phyloP scores from a whole-genome alignment of 1,140 invertebrate genomes.

The Cotesia chilonis region DNA sequence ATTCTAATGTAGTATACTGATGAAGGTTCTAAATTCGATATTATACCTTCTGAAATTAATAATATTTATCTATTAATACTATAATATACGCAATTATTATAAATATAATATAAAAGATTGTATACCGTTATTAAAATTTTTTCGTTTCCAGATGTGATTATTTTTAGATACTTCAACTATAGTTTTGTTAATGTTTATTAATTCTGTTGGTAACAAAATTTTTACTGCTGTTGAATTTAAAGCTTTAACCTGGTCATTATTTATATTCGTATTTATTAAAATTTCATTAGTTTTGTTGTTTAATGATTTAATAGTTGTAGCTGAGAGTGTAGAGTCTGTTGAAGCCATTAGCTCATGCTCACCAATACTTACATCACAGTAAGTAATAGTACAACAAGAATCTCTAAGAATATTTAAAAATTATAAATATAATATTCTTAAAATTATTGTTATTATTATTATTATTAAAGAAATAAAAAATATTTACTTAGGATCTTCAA shows the following conservation, averaged over 20 bases:
- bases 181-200: slow-evolving; percentile 45
- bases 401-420: slow-evolving; percentile 65
- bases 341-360: slow-evolving; percentile 71
- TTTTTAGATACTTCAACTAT: slow-evolving; percentile 59
- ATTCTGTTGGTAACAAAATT: slow-evolving; percentile 53
- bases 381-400: slow-evolving; percentile 82
- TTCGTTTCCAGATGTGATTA: slow-evolving; percentile 60
- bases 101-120: neutral
- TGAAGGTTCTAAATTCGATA: slow-evolving; percentile 58
- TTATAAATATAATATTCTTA: too few species aligned
- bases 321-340: too few species aligned
- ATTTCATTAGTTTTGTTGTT: slow-evolving; percentile 43
- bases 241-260: slow-evolving; percentile 59
- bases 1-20: slow-evolving; percentile 60
- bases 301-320: too few species aligned
- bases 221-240: slow-evolving; percentile 61
- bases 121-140: slow-evolving; percentile 55
- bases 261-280: slow-evolving; percentile 52
- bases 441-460: slow-evolving; percentile 17
- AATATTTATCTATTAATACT: neutral
- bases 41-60: slow-evolving; percentile 52
- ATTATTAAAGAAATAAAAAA: slow-evolving; percentile 11
- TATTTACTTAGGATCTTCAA: slow-evolving; percentile 54
- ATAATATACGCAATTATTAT: too few species aligned
- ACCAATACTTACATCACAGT: slow-evolving; percentile 82